A percentile compares a stretch with the other conserved stretches of the same genome.
These are phyloP conservation scores for Gonocerus acuteangulatus DNA, from an alignment of 2,888 invertebrate genomes.

Conservation along the genomic window DNA sequence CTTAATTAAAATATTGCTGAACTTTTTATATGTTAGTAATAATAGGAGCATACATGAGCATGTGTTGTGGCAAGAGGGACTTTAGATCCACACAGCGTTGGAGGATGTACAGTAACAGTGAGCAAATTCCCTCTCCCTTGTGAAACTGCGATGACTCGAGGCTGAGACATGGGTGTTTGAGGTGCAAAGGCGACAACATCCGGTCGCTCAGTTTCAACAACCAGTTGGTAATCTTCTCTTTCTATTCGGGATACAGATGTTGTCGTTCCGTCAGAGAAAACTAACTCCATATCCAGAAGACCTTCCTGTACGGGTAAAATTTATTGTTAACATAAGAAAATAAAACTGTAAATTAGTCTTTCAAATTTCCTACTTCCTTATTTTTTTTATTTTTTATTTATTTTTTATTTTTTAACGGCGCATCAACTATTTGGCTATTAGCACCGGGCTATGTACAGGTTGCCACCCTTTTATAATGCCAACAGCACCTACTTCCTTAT, in stretches of 20 bases:
- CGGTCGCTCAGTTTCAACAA: constrained; percentile 81
- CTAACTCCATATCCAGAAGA: constrained; percentile 80
- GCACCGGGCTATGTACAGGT: too few relatives aligned
- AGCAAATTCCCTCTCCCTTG: constrained; percentile 77
- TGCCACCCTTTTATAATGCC: too few relatives aligned
- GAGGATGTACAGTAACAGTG: constrained; percentile 34
- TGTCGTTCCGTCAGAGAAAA: constrained; percentile 82
- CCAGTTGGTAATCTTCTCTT: constrained; percentile 75
- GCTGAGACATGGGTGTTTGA: constrained; percentile 81
- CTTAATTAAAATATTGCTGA: too few relatives aligned
- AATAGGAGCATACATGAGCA: constrained; percentile 34
- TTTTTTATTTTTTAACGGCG: too few relatives aligned
- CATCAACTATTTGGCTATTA: too few relatives aligned
- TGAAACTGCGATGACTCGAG: constrained; percentile 89
- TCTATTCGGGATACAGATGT: constrained; percentile 79
- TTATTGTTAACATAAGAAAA: constrained; percentile 13
- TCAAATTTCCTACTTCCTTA: not conserved
- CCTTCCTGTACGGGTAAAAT: constrained; percentile 62
- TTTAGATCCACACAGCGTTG: constrained; percentile 33
- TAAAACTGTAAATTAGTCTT: not conserved
- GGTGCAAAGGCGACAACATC: constrained; percentile 89
- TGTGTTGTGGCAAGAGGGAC: constrained; percentile 33
- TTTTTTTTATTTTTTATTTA: too few relatives aligned
- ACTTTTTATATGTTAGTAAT: too few relatives aligned
- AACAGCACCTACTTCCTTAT: too few relatives aligned